phyloP scores from a whole-genome alignment of 2,797 vertebrate genomes.

The Coilia nasus region DNA sequence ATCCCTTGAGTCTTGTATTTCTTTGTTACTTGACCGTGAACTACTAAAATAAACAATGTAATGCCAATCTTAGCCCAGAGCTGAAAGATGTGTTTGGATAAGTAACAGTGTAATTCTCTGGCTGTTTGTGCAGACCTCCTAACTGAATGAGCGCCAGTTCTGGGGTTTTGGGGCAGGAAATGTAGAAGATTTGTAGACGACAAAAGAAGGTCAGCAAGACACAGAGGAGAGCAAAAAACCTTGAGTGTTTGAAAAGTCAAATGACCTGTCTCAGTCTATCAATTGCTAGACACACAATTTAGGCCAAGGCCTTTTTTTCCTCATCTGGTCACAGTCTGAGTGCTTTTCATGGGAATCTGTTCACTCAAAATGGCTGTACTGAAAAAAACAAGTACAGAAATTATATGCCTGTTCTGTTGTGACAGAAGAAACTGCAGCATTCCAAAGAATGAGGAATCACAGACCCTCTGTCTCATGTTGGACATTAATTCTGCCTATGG shows the following conservation, averaged over 20 bases:
- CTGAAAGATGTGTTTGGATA: background rate
- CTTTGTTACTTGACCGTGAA: constrained; percentile 2
- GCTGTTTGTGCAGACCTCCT: background rate
- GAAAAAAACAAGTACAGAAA: background rate
- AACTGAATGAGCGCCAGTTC: background rate
- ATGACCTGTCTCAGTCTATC: constrained; percentile 26
- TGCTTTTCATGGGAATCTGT: constrained; percentile 24
- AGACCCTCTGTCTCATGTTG: background rate
- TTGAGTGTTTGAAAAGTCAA: constrained; percentile 27
- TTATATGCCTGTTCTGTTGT: background rate
- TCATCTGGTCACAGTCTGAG: constrained; percentile 10
- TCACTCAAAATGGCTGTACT: constrained; percentile 24
- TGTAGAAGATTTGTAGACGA: background rate
- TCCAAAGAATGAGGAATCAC: background rate
- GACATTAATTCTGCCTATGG: background rate
- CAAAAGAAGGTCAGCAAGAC: background rate
- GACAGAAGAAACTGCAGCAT: background rate
- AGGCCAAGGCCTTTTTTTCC: constrained; percentile 25
- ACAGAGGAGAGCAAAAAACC: background rate
- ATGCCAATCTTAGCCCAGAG: background rate
- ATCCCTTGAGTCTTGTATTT: background rate
- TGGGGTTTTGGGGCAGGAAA: background rate
- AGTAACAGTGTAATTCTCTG: background rate
- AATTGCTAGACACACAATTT: constrained; percentile 23
- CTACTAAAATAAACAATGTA: background rate